A percentile compares a stretch with the other conserved stretches of the same genome.
Conservation (phyloP, 2,888 invertebrate genomes). For the Lacanobia wlatinum region DNA sequence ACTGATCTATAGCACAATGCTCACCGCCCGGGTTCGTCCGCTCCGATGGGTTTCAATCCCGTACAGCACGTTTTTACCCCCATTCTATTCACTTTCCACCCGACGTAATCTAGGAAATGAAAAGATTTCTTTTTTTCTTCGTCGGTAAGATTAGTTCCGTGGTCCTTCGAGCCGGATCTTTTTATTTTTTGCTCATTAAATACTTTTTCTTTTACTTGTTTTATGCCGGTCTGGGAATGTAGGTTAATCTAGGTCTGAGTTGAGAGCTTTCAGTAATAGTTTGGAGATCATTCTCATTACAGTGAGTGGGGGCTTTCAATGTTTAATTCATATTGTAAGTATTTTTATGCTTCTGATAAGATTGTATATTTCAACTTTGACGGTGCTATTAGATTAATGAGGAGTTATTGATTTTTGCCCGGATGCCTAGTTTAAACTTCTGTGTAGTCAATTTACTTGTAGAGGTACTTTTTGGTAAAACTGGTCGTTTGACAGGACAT, state of each 20-base stretch:
- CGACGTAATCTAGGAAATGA: conserved; percentile 83
- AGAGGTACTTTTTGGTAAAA: not conserved
- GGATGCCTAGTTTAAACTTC: not conserved
- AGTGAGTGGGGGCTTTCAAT: conserved; percentile 5
- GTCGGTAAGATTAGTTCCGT: conserved; percentile 72
- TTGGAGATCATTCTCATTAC: conserved; percentile 23
- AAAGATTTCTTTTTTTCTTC: conserved; percentile 82
- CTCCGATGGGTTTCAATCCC: conserved; percentile 85
- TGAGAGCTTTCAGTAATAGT: conserved; percentile 38
- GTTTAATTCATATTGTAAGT: not conserved
- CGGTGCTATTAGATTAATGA: not conserved
- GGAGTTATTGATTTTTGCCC: not conserved
- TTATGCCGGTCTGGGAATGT: conserved; percentile 33
- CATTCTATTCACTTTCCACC: conserved; percentile 77
- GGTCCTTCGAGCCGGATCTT: conserved; percentile 50
- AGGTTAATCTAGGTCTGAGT: conserved; percentile 47
- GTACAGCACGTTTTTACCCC: conserved; percentile 73
- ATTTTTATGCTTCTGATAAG: not conserved
- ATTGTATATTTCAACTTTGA: not conserved
- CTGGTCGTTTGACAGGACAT: not conserved
- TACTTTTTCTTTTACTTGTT: conserved; percentile 34
- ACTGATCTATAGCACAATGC: conserved; percentile 76
- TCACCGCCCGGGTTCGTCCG: conserved; percentile 79
- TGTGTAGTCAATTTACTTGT: not conserved
- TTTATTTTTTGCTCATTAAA: conserved; percentile 53